phyloP scores from a whole-genome alignment of 2,113 vertebrate species.

The Pagrus major region DNA sequence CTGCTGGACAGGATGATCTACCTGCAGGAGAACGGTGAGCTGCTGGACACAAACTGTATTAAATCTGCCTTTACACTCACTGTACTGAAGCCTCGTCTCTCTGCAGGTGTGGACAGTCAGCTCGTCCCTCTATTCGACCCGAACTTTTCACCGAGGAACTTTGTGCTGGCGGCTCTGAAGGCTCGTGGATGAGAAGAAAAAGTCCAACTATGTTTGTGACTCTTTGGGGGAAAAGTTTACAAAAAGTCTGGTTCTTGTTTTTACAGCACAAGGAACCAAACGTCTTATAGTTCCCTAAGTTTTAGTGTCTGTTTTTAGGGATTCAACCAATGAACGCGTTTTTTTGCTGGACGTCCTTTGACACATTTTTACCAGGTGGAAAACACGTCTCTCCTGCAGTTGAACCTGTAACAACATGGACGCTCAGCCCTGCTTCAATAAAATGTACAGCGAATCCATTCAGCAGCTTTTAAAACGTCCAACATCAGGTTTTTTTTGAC shows the following conservation, averaged over 20 bases:
- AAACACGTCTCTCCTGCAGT: background rate
- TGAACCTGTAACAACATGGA: background rate
- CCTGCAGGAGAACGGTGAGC: slow-evolving; percentile 91
- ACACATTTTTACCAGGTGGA: background rate
- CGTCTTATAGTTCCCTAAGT: background rate
- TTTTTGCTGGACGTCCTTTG: background rate
- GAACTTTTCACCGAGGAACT: slow-evolving; percentile 90
- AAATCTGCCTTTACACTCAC: background rate
- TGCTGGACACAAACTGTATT: background rate
- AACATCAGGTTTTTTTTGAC: background rate
- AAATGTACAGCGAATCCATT: no score
- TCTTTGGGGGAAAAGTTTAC: background rate
- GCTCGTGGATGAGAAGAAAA: background rate
- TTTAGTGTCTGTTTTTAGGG: slow-evolving; percentile 4
- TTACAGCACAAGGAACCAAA: background rate
- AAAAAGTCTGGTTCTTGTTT: background rate
- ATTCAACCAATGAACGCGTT: background rate
- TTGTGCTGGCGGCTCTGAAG: slow-evolving; percentile 90
- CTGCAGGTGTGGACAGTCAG: slow-evolving; percentile 88
- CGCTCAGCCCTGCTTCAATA: background rate
- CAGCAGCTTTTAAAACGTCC: background rate
- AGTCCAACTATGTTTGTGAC: background rate
- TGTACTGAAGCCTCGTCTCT: background rate
- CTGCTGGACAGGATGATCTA: slow-evolving; percentile 93
- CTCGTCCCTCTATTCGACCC: slow-evolving; percentile 92